phyloP scores from a whole-genome alignment of 2,113 vertebrate species.

The Prochilodus magdalenae region DNA sequence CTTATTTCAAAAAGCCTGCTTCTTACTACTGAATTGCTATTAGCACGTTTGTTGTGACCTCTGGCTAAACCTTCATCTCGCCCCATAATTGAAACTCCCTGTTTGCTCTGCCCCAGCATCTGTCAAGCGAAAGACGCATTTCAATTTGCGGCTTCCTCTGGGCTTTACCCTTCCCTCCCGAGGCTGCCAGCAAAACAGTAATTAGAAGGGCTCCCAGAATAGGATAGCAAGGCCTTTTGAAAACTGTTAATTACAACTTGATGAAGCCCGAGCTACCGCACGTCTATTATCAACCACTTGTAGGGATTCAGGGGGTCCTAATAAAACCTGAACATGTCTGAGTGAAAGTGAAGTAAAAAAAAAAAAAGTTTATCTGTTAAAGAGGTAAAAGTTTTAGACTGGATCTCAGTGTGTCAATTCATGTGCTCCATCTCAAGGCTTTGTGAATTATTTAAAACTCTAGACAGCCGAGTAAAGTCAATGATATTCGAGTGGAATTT shows the following conservation, averaged over 20 bases:
- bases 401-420: not conserved
- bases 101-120: slow-evolving; percentile 38
- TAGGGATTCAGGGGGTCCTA: not conserved
- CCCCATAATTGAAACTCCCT: slow-evolving; percentile 45
- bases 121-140: slow-evolving; percentile 35
- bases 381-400: not conserved
- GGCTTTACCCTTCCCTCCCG: slow-evolving; percentile 43
- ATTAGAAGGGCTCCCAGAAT: slow-evolving; percentile 50
- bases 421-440: not conserved
- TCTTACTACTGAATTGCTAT: not conserved
- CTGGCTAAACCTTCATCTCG: slow-evolving; percentile 20
- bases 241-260: slow-evolving; percentile 55
- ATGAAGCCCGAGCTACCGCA: slow-evolving; percentile 25
- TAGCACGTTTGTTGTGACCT: slow-evolving; percentile 11
- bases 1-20: not conserved
- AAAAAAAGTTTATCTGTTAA: not conserved
- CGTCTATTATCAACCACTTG: not conserved
- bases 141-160: slow-evolving; percentile 45
- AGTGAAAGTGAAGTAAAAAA: not conserved
- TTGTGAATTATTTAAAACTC: not conserved
- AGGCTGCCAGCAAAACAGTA: slow-evolving; percentile 55
- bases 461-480: not conserved
- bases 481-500: not conserved
- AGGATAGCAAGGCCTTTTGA: slow-evolving; percentile 42
- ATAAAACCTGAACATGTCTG: not conserved